Conservation (phyloP, 2,113 vertebrate species). For the Gallinago media region DNA sequence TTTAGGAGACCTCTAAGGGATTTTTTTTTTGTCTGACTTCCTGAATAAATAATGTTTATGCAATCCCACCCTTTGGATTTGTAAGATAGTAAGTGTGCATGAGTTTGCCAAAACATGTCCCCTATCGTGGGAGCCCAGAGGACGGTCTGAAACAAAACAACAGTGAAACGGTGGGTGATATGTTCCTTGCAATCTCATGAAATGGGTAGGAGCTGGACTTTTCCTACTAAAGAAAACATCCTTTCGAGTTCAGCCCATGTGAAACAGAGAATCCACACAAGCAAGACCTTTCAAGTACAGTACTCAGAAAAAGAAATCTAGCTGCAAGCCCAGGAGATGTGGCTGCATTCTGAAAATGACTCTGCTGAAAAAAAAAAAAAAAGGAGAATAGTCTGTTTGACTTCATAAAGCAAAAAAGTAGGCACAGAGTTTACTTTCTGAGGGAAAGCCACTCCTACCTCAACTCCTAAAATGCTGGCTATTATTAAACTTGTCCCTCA, state of each 20-base stretch:
- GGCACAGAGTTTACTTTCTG: fast-evolving
- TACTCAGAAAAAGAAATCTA: neutral
- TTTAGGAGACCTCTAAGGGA: neutral
- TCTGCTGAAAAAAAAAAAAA: neutral
- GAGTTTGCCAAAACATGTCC: neutral
- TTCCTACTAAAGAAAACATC: neutral
- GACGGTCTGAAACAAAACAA: neutral
- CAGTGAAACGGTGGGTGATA: fast-evolving
- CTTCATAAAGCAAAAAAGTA: neutral
- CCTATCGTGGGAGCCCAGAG: neutral
- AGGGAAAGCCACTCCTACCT: neutral
- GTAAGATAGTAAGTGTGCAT: neutral
- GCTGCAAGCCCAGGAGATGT: neutral
- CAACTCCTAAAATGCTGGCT: neutral
- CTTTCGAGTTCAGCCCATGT: neutral
- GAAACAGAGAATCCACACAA: neutral
- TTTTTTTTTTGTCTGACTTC: neutral
- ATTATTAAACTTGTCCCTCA: neutral
- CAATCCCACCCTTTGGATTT: neutral
- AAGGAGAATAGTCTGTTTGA: neutral
- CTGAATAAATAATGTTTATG: neutral
- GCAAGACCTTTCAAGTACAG: neutral
- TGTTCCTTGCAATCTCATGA: fast-evolving
- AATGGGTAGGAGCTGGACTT: neutral
- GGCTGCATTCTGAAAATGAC: neutral